phyloP scores from a whole-genome alignment of 2,113 vertebrate species.

The Carollia perspicillata region DNA sequence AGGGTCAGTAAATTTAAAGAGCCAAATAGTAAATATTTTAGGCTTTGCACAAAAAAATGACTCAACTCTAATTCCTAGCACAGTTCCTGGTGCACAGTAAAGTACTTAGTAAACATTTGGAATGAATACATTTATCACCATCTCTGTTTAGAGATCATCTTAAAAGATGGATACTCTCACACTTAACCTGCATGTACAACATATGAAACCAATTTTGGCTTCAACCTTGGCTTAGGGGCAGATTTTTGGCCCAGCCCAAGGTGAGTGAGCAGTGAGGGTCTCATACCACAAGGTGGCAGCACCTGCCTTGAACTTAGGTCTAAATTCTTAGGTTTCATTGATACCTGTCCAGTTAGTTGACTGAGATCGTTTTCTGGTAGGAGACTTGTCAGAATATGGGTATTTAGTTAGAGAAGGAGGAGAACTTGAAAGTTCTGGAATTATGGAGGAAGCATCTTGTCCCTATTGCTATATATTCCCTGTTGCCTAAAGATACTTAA shows the following conservation, averaged over 20 bases:
- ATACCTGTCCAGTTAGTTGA: not conserved
- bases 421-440: not conserved
- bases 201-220: not conserved
- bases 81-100: not conserved
- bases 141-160: not conserved
- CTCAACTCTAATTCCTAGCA: not conserved
- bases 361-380: not conserved
- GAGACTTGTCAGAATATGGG: slow-evolving; percentile 4
- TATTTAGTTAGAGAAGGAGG: not conserved
- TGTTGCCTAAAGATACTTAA: slow-evolving; percentile 36
- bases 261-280: not conserved
- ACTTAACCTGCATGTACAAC: not conserved
- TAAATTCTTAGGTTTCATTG: not conserved
- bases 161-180: not conserved
- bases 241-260: not conserved
- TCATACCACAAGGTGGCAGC: slow-evolving; percentile 39
- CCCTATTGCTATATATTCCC: not conserved
- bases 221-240: not conserved
- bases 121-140: not conserved
- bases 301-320: not conserved
- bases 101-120: not conserved
- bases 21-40: not conserved
- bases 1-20: not conserved
- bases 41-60: not conserved
- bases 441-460: not conserved